Base-by-base conservation (phyloP, 2,797 vertebrate genomes). In the Falco concolor region DNA sequence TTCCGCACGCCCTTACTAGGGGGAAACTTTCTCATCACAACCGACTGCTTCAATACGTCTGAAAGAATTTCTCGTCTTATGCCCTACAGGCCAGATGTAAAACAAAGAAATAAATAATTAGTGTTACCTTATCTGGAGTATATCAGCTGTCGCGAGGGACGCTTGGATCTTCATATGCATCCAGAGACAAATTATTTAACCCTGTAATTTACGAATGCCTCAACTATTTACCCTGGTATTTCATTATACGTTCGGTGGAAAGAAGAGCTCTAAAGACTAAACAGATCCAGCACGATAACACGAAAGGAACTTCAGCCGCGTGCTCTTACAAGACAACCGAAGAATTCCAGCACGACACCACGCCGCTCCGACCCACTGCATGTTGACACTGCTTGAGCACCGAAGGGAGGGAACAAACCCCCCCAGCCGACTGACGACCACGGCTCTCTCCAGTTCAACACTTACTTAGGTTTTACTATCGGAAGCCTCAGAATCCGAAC, bases 71-170 rank as follows among this genome's bases (percentile, higher is more conserved):
- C 70, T 82, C 81, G 20, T 76, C 85, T 38, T 13, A 9, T 9
- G 16, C 54, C 75, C n/a, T 44, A 74, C 60, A 34, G 90, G 79
- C 90, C 87, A 93, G 93, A 87, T 79, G 72, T 28, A 63, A 89
- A 67, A 70, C 23, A 93, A 94, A 95, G 59, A 88, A 86, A 86
- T 64, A 91, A 89, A 70, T 57, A 91, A 82, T 68, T 40, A 72
- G 73, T 12, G 8, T 91, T 90, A 91, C 95, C 87, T 93, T 90
- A 70, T 93, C 95, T 92, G 93, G 95, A 94, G 68, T 83, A 68
- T 27, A 59, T 89, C 95, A 91, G 87, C 84, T 56, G 81, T 9
- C 64, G 68, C 3, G 15, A 93, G 95, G 12, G 4, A 49, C 6
- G 47, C 79, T 64, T 13, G 21, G 88, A 83, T 77, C 87, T 77